Evolutionary conservation across 2,113 vertebrate species (phyloP).

Genomic region (Podarcis muralis): DNA sequence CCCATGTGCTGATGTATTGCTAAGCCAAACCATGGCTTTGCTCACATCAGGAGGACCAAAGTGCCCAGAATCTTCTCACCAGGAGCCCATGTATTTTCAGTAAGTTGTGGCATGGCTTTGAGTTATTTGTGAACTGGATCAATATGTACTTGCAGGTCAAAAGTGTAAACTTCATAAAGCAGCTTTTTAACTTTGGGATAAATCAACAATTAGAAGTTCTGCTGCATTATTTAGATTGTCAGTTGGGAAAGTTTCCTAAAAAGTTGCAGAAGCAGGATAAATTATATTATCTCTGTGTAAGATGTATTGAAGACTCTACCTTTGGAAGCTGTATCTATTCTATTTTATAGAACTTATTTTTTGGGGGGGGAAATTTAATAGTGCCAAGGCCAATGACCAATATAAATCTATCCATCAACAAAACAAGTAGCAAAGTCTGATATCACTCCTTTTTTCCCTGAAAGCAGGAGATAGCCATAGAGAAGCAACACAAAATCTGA

Average conservation of each 20-base stretch:
- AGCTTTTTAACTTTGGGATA: not conserved
- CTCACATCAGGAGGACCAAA: too few relatives aligned
- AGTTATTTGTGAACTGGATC: not conserved
- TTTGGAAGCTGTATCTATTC: not conserved
- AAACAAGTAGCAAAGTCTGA: not conserved
- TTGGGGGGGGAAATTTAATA: not conserved
- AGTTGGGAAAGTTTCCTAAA: not conserved
- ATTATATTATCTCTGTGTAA: not conserved
- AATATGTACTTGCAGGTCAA: not conserved
- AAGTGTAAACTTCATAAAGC: not conserved
- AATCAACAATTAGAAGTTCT: not conserved
- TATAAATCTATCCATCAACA: not conserved
- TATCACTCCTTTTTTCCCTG: not conserved
- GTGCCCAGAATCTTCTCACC: too few relatives aligned
- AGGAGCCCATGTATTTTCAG: too few relatives aligned
- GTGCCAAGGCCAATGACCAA: not conserved
- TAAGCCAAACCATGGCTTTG: too few relatives aligned
- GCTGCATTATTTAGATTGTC: not conserved
- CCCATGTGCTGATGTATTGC: too few relatives aligned
- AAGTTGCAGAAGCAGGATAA: not conserved
- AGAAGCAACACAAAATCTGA: not conserved
- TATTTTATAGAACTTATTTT: not conserved
- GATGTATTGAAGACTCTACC: not conserved
- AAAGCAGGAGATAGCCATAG: not conserved
- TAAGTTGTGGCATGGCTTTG: too few relatives aligned